Percentiles rank a stretch among this genome's conserved stretches.
Conservation (phyloP, 2,888 invertebrate species). For the Diarsia brunnea region DNA sequence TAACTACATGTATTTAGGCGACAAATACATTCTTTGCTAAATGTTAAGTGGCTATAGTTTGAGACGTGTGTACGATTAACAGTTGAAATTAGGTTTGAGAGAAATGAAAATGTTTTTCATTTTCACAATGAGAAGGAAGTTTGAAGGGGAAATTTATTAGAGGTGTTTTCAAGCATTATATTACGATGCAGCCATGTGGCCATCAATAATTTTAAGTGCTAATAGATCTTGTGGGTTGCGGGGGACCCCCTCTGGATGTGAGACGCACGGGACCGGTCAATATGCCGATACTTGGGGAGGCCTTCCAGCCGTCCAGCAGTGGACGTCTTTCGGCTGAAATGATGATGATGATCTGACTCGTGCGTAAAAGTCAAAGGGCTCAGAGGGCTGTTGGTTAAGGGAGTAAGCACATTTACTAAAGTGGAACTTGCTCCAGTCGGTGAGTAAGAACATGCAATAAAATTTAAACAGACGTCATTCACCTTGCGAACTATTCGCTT, state of each 20-base stretch:
- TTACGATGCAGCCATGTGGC: neutral
- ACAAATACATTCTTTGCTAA: conserved; percentile 54
- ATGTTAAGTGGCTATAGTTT: conserved; percentile 30
- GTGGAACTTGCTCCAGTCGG: neutral
- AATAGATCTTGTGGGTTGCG: too few relatives aligned
- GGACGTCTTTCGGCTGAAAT: too few relatives aligned
- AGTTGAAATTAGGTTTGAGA: neutral
- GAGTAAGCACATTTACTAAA: too few relatives aligned
- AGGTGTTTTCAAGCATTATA: neutral
- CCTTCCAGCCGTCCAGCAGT: too few relatives aligned
- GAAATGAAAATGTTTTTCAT: neutral
- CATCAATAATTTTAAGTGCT: too few relatives aligned
- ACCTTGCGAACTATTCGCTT: neutral
- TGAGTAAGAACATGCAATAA: neutral
- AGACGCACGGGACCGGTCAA: too few relatives aligned
- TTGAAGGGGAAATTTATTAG: neutral
- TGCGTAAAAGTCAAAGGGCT: too few relatives aligned
- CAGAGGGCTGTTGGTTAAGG: too few relatives aligned
- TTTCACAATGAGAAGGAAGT: neutral
- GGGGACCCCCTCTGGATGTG: too few relatives aligned
- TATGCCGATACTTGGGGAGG: too few relatives aligned
- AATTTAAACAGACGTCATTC: neutral
- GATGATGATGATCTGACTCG: too few relatives aligned
- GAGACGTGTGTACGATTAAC: conserved; percentile 12
- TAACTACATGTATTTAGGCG: conserved; percentile 63